Percentiles rank a stretch among this genome's conserved stretches.
Conservation (phyloP, 2,113 vertebrate species). For the Psilopsiagon aurifrons region DNA sequence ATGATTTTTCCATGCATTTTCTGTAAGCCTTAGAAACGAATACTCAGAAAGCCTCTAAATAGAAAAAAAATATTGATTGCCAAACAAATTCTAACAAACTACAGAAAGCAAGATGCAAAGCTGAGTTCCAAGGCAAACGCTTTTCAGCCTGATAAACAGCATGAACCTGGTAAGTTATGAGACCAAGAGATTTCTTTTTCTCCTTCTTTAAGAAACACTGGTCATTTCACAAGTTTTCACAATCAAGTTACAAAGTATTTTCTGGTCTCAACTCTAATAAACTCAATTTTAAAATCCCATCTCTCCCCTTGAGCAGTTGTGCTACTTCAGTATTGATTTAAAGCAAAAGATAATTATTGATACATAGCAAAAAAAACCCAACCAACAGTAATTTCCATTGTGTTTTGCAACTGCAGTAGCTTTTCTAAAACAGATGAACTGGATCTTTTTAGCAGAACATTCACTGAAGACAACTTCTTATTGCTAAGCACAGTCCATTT, state of each 20-base stretch:
- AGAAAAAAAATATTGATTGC: rapidly evolving
- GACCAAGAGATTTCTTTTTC: neutral
- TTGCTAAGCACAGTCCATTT: slow-evolving; percentile 11
- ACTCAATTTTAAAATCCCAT: neutral
- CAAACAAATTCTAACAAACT: neutral
- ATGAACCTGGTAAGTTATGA: neutral
- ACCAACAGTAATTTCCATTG: neutral
- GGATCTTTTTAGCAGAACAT: neutral
- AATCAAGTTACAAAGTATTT: neutral
- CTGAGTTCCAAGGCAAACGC: neutral
- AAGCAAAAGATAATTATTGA: neutral
- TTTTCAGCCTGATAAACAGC: neutral
- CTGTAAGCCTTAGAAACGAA: neutral
- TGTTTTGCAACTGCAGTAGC: neutral
- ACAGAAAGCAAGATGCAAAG: neutral
- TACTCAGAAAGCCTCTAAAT: neutral
- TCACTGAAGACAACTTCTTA: neutral
- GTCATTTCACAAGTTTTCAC: neutral
- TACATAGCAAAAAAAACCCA: neutral
- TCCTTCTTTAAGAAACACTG: neutral
- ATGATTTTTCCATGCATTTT: neutral
- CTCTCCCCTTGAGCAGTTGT: neutral
- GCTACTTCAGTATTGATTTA: neutral
- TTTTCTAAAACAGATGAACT: slow-evolving; percentile 5
- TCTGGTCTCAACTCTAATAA: neutral